Evolutionary conservation across 1,140 invertebrate species (phyloP).

Genomic region (Brachionus koreanus): DNA sequence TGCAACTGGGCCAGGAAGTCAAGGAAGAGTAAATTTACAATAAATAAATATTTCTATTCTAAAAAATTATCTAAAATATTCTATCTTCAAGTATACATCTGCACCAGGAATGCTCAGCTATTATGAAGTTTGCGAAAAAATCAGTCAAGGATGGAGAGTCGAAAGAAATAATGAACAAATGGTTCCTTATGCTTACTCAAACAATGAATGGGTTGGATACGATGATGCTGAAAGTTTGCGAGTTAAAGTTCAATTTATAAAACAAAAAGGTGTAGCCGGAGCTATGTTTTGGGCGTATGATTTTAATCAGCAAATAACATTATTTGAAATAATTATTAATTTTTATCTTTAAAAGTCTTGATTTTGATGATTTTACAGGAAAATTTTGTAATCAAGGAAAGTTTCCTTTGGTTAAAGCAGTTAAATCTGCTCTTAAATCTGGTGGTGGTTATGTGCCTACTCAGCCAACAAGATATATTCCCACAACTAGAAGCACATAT

Average conservation of each 20-base stretch:
- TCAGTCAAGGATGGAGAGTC: not conserved
- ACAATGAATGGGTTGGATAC: conserved; percentile 87
- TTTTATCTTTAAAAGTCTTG: conserved; percentile 59
- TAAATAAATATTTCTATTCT: too few species aligned
- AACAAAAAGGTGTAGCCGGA: conserved; percentile 17
- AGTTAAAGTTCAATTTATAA: conserved; percentile 46
- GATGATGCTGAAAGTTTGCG: conserved; percentile 66
- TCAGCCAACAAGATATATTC: not conserved
- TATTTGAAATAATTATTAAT: not conserved
- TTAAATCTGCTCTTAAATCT: conserved; percentile 66
- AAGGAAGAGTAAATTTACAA: conserved; percentile 65
- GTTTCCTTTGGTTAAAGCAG: conserved; percentile 83
- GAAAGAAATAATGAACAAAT: conserved; percentile 24
- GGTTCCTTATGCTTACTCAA: conserved; percentile 73
- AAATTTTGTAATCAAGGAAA: conserved; percentile 73
- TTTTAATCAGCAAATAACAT: not conserved
- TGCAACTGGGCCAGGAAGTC: conserved; percentile 71
- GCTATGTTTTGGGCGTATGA: conserved; percentile 38
- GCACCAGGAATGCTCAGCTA: conserved; percentile 85
- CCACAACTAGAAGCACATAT: not conserved
- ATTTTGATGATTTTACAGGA: conserved; percentile 51
- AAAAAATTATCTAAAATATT: too few species aligned
- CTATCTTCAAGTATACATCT: conserved; percentile 65
- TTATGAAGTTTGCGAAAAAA: conserved; percentile 66
- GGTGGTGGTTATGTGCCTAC: not conserved